Evolutionary conservation across 2,797 vertebrate species (phyloP).

Genomic region (Megaceryle alcyon): DNA sequence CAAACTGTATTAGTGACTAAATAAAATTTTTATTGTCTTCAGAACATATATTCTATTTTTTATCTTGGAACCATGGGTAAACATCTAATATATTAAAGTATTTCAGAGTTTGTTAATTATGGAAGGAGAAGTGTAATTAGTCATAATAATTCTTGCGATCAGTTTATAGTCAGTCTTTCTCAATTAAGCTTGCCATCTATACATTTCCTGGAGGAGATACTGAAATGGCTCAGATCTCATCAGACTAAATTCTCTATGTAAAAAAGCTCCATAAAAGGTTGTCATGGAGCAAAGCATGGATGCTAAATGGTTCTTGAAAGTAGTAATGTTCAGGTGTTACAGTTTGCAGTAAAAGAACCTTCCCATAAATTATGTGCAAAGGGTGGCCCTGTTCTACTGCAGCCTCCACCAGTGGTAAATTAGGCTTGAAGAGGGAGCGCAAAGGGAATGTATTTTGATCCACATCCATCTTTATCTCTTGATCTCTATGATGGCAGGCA

Average conservation of each 20-base stretch:
- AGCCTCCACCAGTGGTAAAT: not conserved
- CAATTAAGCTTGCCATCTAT: constrained; percentile 36
- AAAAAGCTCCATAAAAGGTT: constrained; percentile 30
- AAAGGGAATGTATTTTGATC: not conserved
- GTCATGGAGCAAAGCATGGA: not conserved
- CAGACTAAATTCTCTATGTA: not conserved
- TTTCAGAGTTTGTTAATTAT: constrained; percentile 36
- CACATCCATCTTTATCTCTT: not conserved
- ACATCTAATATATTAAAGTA: constrained; percentile 18
- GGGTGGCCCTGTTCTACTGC: not conserved
- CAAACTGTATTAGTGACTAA: not conserved
- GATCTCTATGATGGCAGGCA: not conserved
- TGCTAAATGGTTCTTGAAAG: not conserved
- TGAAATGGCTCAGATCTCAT: constrained; percentile 31
- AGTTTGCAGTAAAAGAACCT: not conserved
- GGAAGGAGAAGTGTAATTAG: constrained; percentile 31
- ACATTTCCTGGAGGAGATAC: constrained; percentile 36
- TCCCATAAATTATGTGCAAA: not conserved
- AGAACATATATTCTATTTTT: not conserved
- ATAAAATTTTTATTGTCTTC: not conserved
- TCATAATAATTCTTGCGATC: constrained; percentile 43
- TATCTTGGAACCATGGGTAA: not conserved
- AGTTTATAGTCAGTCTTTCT: constrained; percentile 45
- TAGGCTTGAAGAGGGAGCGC: not conserved
- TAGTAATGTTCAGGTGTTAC: not conserved